These are phyloP conservation scores for Sinelater perroti DNA, from an alignment of 2,888 invertebrate species.

Conservation along the genomic window DNA sequence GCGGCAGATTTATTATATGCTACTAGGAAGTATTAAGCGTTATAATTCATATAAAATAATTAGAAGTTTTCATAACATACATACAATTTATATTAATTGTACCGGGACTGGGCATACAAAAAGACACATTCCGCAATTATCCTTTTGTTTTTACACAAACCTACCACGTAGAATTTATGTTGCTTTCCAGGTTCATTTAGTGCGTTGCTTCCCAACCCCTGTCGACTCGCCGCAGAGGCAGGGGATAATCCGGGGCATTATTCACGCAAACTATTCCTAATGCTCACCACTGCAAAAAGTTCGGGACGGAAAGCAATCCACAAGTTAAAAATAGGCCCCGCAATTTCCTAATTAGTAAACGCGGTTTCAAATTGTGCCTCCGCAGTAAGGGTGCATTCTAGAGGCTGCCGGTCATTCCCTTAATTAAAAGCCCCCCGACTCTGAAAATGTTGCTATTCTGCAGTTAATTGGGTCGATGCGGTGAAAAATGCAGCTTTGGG, in stretches of 20 bases:
- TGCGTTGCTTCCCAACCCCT: slow-evolving; percentile 5
- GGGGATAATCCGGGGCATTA: slow-evolving; percentile 12
- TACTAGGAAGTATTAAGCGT: too few species aligned
- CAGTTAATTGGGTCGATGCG: slow-evolving; percentile 2
- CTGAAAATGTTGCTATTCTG: slow-evolving; percentile 2
- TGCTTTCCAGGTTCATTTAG: slow-evolving; percentile 11
- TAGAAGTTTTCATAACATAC: too few species aligned
- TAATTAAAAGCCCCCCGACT: not conserved
- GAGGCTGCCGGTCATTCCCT: not conserved
- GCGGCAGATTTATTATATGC: too few species aligned
- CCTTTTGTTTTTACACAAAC: not conserved
- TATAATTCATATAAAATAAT: too few species aligned
- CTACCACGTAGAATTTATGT: slow-evolving; percentile 9
- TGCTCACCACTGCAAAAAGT: not conserved
- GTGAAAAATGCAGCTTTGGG: slow-evolving; percentile 4
- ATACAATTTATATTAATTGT: too few species aligned
- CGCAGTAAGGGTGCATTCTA: not conserved
- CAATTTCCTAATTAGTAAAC: slow-evolving; percentile 5
- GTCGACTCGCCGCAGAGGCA: slow-evolving; percentile 11
- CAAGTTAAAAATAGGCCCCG: too few species aligned
- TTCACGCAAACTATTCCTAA: slow-evolving; percentile 14
- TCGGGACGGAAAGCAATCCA: too few species aligned
- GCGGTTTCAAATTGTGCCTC: not conserved
- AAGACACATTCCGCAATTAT: too few species aligned
- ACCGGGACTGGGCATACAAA: too few species aligned